Evolutionary conservation across 2,888 invertebrate species (phyloP).

Genomic region (Stomorhina lunata): DNA sequence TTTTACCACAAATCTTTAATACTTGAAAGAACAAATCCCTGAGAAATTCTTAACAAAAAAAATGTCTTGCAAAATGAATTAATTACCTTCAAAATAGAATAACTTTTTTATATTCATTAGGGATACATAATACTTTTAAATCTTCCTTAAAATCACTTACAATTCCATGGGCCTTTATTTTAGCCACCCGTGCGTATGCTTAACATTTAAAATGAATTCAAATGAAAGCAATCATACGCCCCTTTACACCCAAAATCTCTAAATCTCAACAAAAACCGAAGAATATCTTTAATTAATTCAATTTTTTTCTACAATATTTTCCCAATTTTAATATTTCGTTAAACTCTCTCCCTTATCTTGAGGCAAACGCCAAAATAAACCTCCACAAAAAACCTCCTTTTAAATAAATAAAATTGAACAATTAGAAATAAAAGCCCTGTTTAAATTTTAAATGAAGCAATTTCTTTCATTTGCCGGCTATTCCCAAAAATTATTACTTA

Average conservation of each 20-base stretch:
- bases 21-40: too few species aligned
- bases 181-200: not conserved
- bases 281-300: not conserved
- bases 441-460: not conserved
- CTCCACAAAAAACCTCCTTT: not conserved
- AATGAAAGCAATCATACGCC: not conserved
- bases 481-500: not conserved
- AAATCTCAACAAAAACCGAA: not conserved
- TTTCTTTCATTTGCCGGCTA: not conserved
- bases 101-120: too few species aligned
- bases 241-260: not conserved
- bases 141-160: too few species aligned
- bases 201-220: not conserved
- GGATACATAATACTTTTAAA: too few species aligned
- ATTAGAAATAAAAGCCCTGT: not conserved
- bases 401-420: not conserved
- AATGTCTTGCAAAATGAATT: too few species aligned
- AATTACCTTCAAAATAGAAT: too few species aligned
- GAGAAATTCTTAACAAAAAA: too few species aligned
- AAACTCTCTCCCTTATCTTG: not conserved
- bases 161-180: too few species aligned
- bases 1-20: too few species aligned
- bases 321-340: not conserved
- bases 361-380: not conserved
- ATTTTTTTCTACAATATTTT: not conserved